Conservation (phyloP, 2,888 invertebrate genomes). For the Hydrotaea cyrtoneurina region DNA sequence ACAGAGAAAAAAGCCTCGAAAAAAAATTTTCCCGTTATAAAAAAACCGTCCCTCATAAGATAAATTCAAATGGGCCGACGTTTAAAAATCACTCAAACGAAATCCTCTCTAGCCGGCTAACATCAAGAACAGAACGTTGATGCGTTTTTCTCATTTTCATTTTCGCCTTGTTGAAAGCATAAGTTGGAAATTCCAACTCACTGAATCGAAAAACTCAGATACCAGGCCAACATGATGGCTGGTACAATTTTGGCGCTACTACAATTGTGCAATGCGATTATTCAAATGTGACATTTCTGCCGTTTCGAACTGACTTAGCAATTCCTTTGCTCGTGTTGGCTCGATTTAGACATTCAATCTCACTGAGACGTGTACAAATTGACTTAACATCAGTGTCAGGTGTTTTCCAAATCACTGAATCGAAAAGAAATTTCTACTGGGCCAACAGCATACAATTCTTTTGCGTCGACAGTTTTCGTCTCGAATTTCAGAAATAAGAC, state of each 20-base stretch:
- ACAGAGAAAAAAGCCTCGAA: too few species aligned
- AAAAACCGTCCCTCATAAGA: too few species aligned
- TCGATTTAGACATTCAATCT: constrained; percentile 8
- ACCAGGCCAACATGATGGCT: neutral
- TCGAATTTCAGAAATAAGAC: neutral
- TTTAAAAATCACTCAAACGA: constrained; percentile 13
- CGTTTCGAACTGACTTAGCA: neutral
- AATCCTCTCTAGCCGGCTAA: neutral
- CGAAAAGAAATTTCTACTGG: neutral
- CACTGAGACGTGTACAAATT: neutral
- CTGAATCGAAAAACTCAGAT: constrained; percentile 16
- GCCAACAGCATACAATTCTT: neutral
- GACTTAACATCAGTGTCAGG: neutral
- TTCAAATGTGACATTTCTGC: neutral
- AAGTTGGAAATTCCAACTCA: constrained; percentile 16
- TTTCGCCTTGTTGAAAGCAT: neutral
- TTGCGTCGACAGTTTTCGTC: neutral
- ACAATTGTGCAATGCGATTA: neutral
- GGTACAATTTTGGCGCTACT: too few species aligned
- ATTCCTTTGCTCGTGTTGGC: neutral
- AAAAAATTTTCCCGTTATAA: too few species aligned
- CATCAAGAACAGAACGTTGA: neutral
- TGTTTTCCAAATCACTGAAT: constrained; percentile 24
- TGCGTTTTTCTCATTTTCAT: neutral
- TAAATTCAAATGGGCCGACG: too few species aligned